Evolutionary conservation across 2,113 vertebrate genomes (phyloP), one percentile per base, ranked within the genome.

Genomic region (Melanostigma gelatinosum): DNA sequence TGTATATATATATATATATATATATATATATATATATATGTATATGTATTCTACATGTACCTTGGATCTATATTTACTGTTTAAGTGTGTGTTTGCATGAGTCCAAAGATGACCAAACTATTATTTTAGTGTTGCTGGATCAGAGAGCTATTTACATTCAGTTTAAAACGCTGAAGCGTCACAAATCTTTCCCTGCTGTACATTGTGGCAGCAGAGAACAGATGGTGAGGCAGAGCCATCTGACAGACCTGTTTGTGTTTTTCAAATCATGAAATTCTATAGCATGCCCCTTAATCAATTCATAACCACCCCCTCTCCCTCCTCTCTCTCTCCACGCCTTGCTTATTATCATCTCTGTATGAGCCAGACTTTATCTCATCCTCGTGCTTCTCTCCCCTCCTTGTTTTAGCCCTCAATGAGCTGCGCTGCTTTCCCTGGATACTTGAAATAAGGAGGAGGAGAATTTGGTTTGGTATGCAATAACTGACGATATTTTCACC

Each of bases 321-420:
- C 80, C 11, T 85, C 46, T 76, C 69, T 83, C 46, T 76, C 69
- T 52, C 18, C 6, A 1, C n/a, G 79, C 76, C 34, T 86, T 80
- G 75, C 89, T 91, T 87, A 89, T 93, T 90, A 92, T 87, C 84
- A 62, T 88, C 84, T 90, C 90, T 72, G 86, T 77, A 71, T 79
- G 80, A 88, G 80, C 86, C 90, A 88, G 87, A 90, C 89, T 90
- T 84, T 32, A 84, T 83, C 75, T 89, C 87, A 90, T 89, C 90
- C 85, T 85, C 71, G 2, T 63, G 80, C 78, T 57, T 85, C 77
- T 86, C 77, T 67, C 77, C 54, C 63, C 67, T 82, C 81, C 87
- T 82, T 84, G 87, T 85, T 83, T 85, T 78, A 89, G 88, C 77
- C 79, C 79, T 87, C 66, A 32, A 77, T 81, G 77, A 91, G 87